Base-by-base conservation (phyloP, 2,888 invertebrate species). In the Caenorhabditis parvicauda region DNA sequence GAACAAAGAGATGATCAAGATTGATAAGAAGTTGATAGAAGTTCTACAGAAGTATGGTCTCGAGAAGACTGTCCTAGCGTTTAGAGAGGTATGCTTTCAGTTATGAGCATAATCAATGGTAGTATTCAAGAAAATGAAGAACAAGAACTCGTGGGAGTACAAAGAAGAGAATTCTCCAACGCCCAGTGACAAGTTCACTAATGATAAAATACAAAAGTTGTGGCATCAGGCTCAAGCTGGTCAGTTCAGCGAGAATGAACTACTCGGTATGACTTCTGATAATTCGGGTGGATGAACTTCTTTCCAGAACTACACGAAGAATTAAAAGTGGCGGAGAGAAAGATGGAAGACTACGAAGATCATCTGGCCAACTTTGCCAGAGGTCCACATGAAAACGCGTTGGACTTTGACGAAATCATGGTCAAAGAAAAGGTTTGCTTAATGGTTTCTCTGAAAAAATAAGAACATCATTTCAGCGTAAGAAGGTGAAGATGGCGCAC, bases 41-140 rank as follows among this genome's bases (percentile, higher is more conserved):
- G 46, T 77, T 49, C 67, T 77, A 14, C 70, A 76, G 39, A 65
- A 72, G 37, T 75, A 72, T 61, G 76, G 72, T 2, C 50, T 77
- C 6, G 68, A 69, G 12, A 65, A 68, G 9, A 59, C 73, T 7
- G 55, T 76, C 22, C 64, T 68, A 22, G 74, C 77, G 1, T 77
- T 77, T 52, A 64, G 70, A 53, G 75, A 73, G 67, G 77, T 77
- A 46, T 21, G 6, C n/a, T 14, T 3, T 3, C 5, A 25, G 14
- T 37, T 54, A 5, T 24, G 4, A 21, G 21, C 22, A 42, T 25
- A 42, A 42, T 24, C 9, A 12, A 50, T 19, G 22, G 4, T 9
- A 42, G 19, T 14, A 35, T 39, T 61, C 21, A 37, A 70, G 70
- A 70, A 70, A 48, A 60, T 62, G 43, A 70, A 70, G 48, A 50